These are phyloP conservation scores for Aphelinus atriplicis DNA, from an alignment of 1,140 invertebrate species.

Conservation along the genomic window DNA sequence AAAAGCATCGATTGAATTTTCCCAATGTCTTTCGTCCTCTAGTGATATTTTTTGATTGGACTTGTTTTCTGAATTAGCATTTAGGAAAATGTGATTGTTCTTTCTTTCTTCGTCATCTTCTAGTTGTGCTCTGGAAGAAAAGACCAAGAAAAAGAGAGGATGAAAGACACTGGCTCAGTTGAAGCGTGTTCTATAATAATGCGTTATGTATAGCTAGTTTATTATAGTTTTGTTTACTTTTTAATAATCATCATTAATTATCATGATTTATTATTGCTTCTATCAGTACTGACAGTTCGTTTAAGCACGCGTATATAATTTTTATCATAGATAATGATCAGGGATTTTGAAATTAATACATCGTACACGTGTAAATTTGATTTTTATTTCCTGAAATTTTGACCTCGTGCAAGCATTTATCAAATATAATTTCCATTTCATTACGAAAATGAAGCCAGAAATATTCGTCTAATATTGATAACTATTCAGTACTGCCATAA, in stretches of 20 bases:
- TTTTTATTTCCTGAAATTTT: neutral
- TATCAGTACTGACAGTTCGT: conserved; percentile 42
- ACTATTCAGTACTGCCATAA: conserved; percentile 49
- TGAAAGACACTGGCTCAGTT: conserved; percentile 53
- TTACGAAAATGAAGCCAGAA: conserved; percentile 11
- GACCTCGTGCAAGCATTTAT: too few species aligned
- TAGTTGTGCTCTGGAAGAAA: conserved; percentile 21
- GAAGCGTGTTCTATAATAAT: conserved; percentile 54
- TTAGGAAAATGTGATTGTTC: conserved; percentile 19
- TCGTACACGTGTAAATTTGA: neutral
- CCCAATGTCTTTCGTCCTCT: conserved; percentile 49
- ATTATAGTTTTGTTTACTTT: conserved; percentile 49
- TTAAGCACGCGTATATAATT: conserved; percentile 27
- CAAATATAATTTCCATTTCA: too few species aligned
- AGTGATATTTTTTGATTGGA: conserved; percentile 16
- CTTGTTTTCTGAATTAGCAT: neutral
- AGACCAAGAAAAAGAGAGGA: conserved; percentile 21
- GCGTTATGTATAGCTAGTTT: conserved; percentile 51
- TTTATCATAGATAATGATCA: conserved; percentile 18
- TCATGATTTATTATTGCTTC: conserved; percentile 48
- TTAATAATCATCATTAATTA: conserved; percentile 50
- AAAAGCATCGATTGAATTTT: conserved; percentile 54
- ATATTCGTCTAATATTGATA: conserved; percentile 47
- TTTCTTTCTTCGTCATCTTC: conserved; percentile 8
- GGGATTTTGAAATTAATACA: conserved; percentile 24